phyloP scores from a whole-genome alignment of 1,140 invertebrate genomes.

The Drosophila ironensis region DNA sequence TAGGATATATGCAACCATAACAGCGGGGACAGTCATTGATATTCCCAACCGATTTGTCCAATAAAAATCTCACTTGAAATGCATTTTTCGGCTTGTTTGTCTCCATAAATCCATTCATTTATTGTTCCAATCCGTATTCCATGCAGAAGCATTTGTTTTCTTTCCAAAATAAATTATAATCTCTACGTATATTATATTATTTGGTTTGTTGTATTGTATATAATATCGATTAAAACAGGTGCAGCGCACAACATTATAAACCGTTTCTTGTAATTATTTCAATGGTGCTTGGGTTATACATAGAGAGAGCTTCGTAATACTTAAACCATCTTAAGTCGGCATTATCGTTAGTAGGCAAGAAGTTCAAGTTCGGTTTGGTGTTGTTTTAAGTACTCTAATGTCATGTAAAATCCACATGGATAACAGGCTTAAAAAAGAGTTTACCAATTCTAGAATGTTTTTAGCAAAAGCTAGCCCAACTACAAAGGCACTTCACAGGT shows the following conservation, averaged over 20 bases:
- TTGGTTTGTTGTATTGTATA: conserved; percentile 43
- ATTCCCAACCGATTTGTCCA: not conserved
- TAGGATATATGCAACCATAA: conserved; percentile 25
- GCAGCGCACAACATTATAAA: conserved; percentile 35
- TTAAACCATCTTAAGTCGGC: conserved; percentile 27
- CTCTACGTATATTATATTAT: conserved; percentile 13
- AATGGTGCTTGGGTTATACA: conserved; percentile 27
- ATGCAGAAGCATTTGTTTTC: conserved; percentile 15
- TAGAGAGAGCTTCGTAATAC: conserved; percentile 50
- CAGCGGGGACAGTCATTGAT: not conserved
- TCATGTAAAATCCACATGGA: conserved; percentile 36
- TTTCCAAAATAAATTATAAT: conserved; percentile 34
- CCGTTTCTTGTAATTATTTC: conserved; percentile 41
- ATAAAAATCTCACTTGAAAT: not conserved
- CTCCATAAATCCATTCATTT: conserved; percentile 12
- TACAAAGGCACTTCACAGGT: conserved; percentile 53
- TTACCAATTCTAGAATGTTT: conserved; percentile 33
- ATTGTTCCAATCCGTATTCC: conserved; percentile 24
- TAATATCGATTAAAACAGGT: conserved; percentile 42
- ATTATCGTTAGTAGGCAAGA: conserved; percentile 15
- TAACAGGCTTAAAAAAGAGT: conserved; percentile 35
- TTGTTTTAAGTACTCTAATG: conserved; percentile 8
- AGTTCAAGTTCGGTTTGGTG: not conserved
- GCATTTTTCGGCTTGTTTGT: not conserved
- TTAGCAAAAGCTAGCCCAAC: conserved; percentile 64